Evolutionary conservation across 37 sponge, comb jelly and placozoan species (phyloP), one percentile per base, ranked within the genome.

Genomic region (Axinella damicornis): DNA sequence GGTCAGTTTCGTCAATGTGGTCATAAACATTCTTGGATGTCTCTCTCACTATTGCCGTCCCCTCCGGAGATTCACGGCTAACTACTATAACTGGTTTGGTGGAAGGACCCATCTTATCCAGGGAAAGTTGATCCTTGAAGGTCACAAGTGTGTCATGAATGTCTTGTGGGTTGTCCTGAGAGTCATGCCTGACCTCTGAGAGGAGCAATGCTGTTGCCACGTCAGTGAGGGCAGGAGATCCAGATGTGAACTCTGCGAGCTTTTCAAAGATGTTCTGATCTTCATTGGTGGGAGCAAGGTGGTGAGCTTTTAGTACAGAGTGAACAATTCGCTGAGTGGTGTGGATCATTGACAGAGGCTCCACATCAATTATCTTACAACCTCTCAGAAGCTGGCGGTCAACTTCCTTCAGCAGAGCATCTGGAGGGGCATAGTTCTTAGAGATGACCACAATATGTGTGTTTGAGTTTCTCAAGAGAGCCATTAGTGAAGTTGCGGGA

Each of bases 321-420:
- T 83, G 58, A 40, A 83, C 74, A 13, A 83, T 21, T 27, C 83
- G 62, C 32, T 83, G 83, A 5, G 83, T 55, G 73, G 62, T 25
- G 46, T 82, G 61, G 14, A 69, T 46, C 16, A 31, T 24, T 32
- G 71, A 38, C 27, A 82, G 82, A 32, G 82, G 71, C 40, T 71
- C 11, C 27, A 81, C 76, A 2, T 68, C 53, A 38, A 71, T 36
- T 22, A 54, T 33, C 32, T 31, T 58, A 21, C 71, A 76, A 2
- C 77, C 77, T 57, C 86, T 31, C 13, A 85, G 19, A 30, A 85
- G 61, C 28, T 28, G 57, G 22, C 36, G 25, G 40, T 78, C 71
- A 11, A 68, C 63, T 31, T 39, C 41, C 33, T 69, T 77, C 53
- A 27, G 53, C 21, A 85, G 46, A 27, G 60, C 56, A 31, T 77